Conservation (phyloP, 2,797 vertebrate genomes). For the Rousettus madagascariensis region DNA sequence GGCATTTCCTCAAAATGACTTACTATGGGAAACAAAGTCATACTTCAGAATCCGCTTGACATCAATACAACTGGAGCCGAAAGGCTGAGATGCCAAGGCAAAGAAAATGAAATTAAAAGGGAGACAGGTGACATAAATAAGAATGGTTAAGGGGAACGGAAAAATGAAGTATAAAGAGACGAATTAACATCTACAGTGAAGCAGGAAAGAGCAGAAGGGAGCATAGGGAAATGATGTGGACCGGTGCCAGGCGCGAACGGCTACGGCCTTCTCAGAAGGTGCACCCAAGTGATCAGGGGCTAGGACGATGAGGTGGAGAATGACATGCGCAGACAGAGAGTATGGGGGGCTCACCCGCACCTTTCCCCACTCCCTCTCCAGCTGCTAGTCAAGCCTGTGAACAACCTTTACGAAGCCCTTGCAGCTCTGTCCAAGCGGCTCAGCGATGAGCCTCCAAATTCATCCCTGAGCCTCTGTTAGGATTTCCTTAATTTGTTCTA, state of each 20-base stretch:
- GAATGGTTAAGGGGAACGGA: not conserved
- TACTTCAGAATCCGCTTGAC: not conserved
- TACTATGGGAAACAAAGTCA: conserved; percentile 14
- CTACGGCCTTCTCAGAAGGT: not conserved
- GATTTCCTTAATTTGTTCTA: not conserved
- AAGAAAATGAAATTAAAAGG: conserved; percentile 54
- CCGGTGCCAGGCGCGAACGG: not conserved
- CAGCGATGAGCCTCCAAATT: not conserved
- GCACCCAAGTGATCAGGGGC: too few relatives aligned
- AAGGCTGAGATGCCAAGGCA: conserved; percentile 41
- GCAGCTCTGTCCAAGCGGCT: not conserved
- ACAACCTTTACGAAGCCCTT: not conserved
- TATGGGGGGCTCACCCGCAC: not conserved
- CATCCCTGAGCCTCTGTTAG: not conserved
- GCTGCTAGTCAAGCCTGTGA: not conserved
- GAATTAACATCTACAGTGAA: not conserved
- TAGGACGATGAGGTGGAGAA: not conserved
- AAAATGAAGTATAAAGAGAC: not conserved
- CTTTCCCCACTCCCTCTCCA: not conserved
- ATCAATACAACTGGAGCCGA: conserved; percentile 26
- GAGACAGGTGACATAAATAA: conserved; percentile 37
- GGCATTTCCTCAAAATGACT: not conserved
- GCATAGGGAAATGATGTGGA: not conserved
- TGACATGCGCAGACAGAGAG: accelerated
- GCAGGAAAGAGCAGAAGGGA: not conserved